Conservation (phyloP, 2,113 vertebrate genomes). For the Ammodramus savannarum region DNA sequence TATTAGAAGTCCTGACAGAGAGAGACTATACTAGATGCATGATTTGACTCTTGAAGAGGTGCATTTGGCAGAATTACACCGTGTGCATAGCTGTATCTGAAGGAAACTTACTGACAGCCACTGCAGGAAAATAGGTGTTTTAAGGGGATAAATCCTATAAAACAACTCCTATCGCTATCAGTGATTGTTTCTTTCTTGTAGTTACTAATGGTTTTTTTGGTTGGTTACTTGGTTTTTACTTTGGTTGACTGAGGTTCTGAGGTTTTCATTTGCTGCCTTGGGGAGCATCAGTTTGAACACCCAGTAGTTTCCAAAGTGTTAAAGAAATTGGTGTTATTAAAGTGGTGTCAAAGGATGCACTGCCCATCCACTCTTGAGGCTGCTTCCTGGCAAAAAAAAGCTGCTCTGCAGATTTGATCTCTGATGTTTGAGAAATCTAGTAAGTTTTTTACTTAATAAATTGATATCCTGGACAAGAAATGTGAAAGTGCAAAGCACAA, state of each 20-base stretch:
- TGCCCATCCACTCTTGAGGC: neutral
- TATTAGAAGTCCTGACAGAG: neutral
- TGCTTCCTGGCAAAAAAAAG: neutral
- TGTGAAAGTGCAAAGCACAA: neutral
- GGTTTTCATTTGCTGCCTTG: neutral
- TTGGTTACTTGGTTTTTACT: neutral
- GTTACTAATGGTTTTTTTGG: neutral
- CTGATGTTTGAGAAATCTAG: neutral
- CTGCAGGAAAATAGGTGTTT: neutral
- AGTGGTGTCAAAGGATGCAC: neutral
- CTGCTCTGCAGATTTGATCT: neutral
- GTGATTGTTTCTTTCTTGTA: neutral
- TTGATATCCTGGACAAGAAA: neutral
- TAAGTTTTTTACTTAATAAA: neutral
- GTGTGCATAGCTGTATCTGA: neutral
- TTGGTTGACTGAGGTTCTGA: neutral
- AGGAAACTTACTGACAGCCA: neutral
- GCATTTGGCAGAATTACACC: neutral
- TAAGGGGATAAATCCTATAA: neutral
- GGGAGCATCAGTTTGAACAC: neutral
- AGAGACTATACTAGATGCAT: rapidly evolving
- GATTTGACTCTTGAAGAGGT: neutral
- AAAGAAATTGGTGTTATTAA: neutral
- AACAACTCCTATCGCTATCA: neutral
- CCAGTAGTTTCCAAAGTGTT: neutral